Evolutionary conservation across 2,113 vertebrate genomes (phyloP), one percentile per base, ranked within the genome.

Genomic region (Ancistrus triradiatus): DNA sequence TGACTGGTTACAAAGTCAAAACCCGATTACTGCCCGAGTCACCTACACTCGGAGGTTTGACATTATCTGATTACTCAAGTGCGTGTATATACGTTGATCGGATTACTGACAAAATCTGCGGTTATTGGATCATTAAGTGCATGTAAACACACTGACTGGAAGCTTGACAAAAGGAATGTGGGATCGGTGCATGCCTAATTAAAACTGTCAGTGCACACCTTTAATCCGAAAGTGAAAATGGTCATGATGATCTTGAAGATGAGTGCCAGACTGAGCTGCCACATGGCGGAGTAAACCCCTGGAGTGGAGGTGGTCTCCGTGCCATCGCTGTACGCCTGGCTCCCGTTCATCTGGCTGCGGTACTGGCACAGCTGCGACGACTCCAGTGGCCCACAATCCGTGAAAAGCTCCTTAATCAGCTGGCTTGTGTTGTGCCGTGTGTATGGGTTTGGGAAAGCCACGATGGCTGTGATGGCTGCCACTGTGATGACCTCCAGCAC

Each of bases 181-280:
- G n/a, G n/a, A 18, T 3, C 24, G 3, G 22, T 43, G 17, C 27
- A 21, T 33, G 9, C n/a, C 4, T 6, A 5, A 35, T 8, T 4
- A 19, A 55, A 37, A 37, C 11, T 10, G 21, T 5, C 11, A 19
- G 2, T 6, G 9, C 21, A 82, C 82, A 97, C 96, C 95, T 99
- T 99, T 57, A 99, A 92, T 53, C 96, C 96, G 27, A 99, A 99
- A 24, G 96, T 99, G 85, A 98, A 99, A 35, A 99, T 96, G 33
- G 96, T 98, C 95, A 99, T 98, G 79, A 99, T 91, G 81, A 99
- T 97, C 81, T 99, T 99, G 74, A 99, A 98, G 78, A 98, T 85
- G 63, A 99, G 94, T 0, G 96, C 95, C 79, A 99, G 85, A 77
- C 94, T 95, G 15, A 98, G 85, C 79, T 98, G 94, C 94, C 96